Percentiles rank a stretch among this genome's conserved stretches.
Evolutionary conservation across 2,797 vertebrate species (phyloP).

Genomic region (Syngnathus rostellatus): DNA sequence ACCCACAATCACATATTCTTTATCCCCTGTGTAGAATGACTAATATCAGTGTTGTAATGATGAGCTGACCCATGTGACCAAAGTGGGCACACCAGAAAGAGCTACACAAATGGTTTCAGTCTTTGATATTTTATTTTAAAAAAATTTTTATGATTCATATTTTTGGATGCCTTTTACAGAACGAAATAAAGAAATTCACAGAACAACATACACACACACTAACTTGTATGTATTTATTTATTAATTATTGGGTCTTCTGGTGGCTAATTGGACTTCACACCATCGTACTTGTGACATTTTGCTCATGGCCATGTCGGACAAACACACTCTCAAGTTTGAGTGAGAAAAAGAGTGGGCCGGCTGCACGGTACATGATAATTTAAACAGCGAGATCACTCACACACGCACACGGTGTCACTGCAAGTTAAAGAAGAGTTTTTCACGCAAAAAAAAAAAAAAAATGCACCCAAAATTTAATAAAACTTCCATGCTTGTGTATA

Average conservation of each 20-base stretch:
- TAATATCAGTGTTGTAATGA: too few relatives aligned
- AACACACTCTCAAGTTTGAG: slow-evolving; percentile 66
- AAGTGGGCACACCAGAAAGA: too few relatives aligned
- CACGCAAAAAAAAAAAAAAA: background rate
- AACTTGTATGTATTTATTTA: background rate
- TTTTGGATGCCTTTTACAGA: too few relatives aligned
- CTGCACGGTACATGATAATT: slow-evolving; percentile 62
- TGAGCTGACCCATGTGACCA: too few relatives aligned
- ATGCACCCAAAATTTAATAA: background rate
- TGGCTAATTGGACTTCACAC: slow-evolving; percentile 67
- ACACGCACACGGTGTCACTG: slow-evolving; percentile 46
- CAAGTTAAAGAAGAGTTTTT: slow-evolving; percentile 31
- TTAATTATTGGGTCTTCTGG: background rate
- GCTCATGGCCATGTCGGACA: slow-evolving; percentile 70
- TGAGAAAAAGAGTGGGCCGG: slow-evolving; percentile 71
- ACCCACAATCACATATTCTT: too few relatives aligned
- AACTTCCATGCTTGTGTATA: background rate
- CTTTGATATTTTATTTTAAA: too few relatives aligned
- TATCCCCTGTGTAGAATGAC: too few relatives aligned
- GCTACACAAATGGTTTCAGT: too few relatives aligned
- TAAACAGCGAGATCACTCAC: slow-evolving; percentile 68
- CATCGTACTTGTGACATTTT: slow-evolving; percentile 69
- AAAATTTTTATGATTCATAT: too few relatives aligned
- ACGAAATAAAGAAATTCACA: background rate
- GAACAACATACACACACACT: background rate